Conservation (phyloP, 92 coral and sea anemone genomes). For the Porites cylindrica region DNA sequence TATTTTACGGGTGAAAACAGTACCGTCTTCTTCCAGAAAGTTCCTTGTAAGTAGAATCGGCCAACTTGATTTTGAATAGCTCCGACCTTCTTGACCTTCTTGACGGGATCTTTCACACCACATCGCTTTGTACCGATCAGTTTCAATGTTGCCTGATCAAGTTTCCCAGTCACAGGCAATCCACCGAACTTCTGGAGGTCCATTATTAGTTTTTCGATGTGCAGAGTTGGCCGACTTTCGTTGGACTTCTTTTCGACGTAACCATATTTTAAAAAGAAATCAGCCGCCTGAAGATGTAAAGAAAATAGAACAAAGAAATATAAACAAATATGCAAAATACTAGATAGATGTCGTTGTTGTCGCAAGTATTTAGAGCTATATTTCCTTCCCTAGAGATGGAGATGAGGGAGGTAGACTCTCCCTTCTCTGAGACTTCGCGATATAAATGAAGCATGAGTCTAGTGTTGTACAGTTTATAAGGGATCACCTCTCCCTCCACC, state of each 20-base stretch:
- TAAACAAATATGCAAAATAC: too few species aligned
- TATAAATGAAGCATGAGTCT: too few species aligned
- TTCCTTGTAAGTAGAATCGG: conserved; percentile 72
- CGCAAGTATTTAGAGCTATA: too few species aligned
- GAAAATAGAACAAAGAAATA: too few species aligned
- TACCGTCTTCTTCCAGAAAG: conserved; percentile 85
- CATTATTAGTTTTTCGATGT: conserved; percentile 42
- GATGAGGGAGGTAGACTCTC: too few species aligned
- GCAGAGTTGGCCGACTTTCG: too few species aligned
- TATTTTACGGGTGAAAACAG: neutral
- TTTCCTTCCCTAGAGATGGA: too few species aligned
- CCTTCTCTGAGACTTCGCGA: too few species aligned
- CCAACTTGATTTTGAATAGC: neutral
- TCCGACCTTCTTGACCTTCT: neutral
- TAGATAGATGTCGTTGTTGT: too few species aligned
- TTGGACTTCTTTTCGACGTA: neutral
- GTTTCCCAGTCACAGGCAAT: conserved; percentile 51
- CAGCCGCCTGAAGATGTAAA: neutral
- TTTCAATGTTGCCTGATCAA: conserved; percentile 36
- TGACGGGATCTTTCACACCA: conserved; percentile 43
- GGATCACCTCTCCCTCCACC: too few species aligned
- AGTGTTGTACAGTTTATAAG: too few species aligned
- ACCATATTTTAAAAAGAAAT: neutral
- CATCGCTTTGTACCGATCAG: conserved; percentile 40
- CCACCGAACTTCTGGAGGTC: conserved; percentile 53